phyloP scores from a whole-genome alignment of 1,140 invertebrate genomes.

The Drosophila setifemur region DNA sequence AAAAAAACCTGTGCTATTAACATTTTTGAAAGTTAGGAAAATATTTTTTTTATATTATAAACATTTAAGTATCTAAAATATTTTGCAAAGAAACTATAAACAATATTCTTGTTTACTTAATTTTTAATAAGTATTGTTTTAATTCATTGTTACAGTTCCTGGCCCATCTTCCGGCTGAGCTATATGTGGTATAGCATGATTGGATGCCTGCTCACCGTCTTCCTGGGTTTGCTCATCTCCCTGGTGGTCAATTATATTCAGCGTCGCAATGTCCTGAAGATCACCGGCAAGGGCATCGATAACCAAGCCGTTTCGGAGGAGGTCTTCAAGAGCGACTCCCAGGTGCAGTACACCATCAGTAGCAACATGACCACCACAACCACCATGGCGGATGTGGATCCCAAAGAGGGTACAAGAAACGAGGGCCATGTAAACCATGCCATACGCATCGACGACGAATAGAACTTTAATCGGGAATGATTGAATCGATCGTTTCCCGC shows the following conservation, averaged over 20 bases:
- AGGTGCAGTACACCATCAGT: conserved; percentile 34
- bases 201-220: conserved; percentile 87
- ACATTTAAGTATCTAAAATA: too few species aligned
- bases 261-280: conserved; percentile 62
- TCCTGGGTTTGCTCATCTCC: conserved; percentile 89
- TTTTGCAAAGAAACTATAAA: too few species aligned
- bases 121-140: not conserved
- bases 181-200: conserved; percentile 89
- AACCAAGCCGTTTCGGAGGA: conserved; percentile 55
- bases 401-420: conserved; percentile 12
- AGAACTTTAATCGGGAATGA: conserved; percentile 1
- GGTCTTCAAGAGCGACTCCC: conserved; percentile 46
- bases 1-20: too few species aligned
- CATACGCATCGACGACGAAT: conserved; percentile 72
- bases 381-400: not conserved
- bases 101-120: not conserved
- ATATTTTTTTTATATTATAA: too few species aligned
- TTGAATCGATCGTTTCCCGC: not conserved
- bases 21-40: too few species aligned
- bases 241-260: conserved; percentile 85
- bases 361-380: conserved; percentile 7
- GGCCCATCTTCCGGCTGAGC: conserved; percentile 86
- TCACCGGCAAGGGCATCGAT: conserved; percentile 83
- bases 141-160: conserved; percentile 63
- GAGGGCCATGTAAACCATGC: conserved; percentile 70